Base-by-base conservation (phyloP, 1,140 invertebrate species). In the Oryzaephilus surinamensis region DNA sequence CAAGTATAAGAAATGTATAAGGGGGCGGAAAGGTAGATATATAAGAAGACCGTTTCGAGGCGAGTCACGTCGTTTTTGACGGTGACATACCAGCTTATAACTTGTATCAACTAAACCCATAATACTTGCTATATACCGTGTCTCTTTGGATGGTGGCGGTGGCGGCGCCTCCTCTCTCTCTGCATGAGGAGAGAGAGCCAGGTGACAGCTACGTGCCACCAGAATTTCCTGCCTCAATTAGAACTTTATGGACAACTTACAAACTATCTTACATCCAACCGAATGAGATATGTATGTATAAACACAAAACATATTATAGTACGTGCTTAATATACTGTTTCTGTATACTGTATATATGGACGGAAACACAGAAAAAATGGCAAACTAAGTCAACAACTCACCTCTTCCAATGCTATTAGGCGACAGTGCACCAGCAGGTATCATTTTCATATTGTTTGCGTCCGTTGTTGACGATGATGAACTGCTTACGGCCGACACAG, bases 341-440 rank as follows among this genome's bases (percentile, higher is more conserved):
- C 23, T 10, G n/a, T n/a, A n/a, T n/a, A n/a, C n/a, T n/a, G n/a
- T 11, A 24, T 24, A 24, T n/a, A 24, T 24, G 23, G 23, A 24
- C 23, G 11, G 21, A 16, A 33, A 33, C 19, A 24, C 23, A 24
- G 21, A 10, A 20, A 33, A 6, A 11, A 20, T 21, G 11, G 6
- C 13, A 5, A 11, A 11, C 6, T 10, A 17, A 28, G 8, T 31
- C 41, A 42, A 32, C n/a, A 30, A 34, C 73, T 76, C 70, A 85
- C 83, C 82, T 75, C 79, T 74, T 60, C 70, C 70, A 52, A 78
- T 67, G 58, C 77, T 80, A 50, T 78, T 72, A 40, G 83, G 81
- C 42, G 82, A 85, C 57, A 84, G 75, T 41, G 71, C 51, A 16
- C 69, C 52, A 58, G 67, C 64, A 64, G 57, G 58, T 63, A 47